phyloP scores from a whole-genome alignment of 2,888 invertebrate genomes.

The Synergus itoensis region DNA sequence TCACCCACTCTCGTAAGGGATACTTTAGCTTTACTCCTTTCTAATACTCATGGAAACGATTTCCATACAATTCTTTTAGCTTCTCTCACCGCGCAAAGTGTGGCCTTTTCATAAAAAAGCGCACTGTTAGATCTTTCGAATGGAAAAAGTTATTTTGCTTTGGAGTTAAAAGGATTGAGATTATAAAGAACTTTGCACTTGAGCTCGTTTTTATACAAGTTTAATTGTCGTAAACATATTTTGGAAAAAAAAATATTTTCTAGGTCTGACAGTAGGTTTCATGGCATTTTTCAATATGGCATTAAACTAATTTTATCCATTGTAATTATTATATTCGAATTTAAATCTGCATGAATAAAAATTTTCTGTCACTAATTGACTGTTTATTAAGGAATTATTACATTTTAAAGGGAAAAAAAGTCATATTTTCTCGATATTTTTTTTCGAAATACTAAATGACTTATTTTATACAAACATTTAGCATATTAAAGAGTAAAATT shows the following conservation, averaged over 20 bases:
- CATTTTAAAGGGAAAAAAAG: no score
- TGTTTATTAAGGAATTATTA: no score
- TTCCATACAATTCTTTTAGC: conserved; percentile 29
- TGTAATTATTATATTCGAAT: no score
- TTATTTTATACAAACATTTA: no score
- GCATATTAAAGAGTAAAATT: no score
- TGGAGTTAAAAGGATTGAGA: conserved; percentile 39
- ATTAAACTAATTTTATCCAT: no score
- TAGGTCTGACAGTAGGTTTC: neutral
- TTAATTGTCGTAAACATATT: conserved; percentile 33
- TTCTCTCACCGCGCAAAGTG: conserved; percentile 33
- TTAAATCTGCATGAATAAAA: no score
- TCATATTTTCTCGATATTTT: no score
- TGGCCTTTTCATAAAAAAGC: conserved; percentile 27
- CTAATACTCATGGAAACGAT: conserved; percentile 1
- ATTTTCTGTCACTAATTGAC: no score
- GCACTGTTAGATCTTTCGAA: conserved; percentile 13
- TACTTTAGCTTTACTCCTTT: conserved; percentile 57
- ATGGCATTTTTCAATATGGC: neutral
- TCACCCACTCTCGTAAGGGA: conserved; percentile 52
- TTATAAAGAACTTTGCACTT: neutral
- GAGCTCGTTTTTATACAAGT: conserved; percentile 37
- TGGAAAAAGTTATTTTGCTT: conserved; percentile 37
- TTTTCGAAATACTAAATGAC: no score
- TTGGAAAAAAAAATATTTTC: neutral